phyloP scores from a whole-genome alignment of 2,113 vertebrate genomes.

The Ondatra zibethicus region DNA sequence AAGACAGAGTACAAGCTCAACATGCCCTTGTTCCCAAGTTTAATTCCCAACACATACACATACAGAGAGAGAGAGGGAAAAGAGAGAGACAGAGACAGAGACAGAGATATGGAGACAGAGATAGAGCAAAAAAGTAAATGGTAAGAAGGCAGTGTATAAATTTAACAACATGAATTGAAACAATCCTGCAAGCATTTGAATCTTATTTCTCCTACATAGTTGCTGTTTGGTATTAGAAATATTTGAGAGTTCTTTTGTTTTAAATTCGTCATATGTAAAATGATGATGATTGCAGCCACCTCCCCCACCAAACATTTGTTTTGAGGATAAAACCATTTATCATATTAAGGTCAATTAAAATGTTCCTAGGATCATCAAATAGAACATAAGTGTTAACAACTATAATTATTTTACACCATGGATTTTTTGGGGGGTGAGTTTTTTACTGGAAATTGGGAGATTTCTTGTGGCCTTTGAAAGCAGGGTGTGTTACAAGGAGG shows the following conservation, averaged over 20 bases:
- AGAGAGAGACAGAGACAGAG: neutral
- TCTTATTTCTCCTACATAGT: neutral
- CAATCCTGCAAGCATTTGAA: neutral
- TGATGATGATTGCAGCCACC: neutral
- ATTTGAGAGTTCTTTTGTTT: neutral
- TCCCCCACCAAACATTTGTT: neutral
- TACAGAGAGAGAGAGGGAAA: neutral
- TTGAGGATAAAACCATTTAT: constrained; percentile 37
- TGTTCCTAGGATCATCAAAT: neutral
- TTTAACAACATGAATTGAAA: constrained; percentile 14
- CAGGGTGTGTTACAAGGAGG: neutral
- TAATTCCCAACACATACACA: neutral
- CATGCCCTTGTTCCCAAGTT: neutral
- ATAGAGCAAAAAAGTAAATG: neutral
- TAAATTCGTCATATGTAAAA: constrained; percentile 36
- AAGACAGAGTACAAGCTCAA: neutral
- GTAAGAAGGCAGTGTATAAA: neutral
- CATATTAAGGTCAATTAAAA: constrained; percentile 43
- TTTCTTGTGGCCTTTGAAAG: constrained; percentile 18
- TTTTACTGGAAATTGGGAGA: neutral
- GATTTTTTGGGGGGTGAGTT: neutral
- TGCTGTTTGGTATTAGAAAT: neutral
- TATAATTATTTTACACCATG: neutral
- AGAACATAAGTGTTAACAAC: neutral
- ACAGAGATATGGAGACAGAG: neutral